phyloP scores from a whole-genome alignment of 2,113 vertebrate species.

The Lophura nycthemera region DNA sequence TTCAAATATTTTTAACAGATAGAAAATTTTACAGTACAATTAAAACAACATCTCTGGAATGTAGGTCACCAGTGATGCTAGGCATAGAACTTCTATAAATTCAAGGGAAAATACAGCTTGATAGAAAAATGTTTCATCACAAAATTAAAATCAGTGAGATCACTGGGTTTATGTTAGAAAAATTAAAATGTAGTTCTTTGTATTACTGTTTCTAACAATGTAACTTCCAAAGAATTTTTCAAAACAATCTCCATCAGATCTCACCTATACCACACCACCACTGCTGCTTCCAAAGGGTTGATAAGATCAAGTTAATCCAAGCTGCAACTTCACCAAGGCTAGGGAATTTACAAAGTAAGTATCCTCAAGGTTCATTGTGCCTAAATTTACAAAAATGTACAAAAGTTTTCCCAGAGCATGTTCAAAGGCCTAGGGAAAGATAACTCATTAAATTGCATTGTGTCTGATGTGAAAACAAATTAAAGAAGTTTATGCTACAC shows the following conservation, averaged over 20 bases:
- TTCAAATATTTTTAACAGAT: background rate
- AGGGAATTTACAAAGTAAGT: background rate
- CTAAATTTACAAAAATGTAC: background rate
- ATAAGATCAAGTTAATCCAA: background rate
- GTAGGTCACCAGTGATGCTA: background rate
- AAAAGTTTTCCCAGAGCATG: background rate
- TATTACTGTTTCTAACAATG: background rate
- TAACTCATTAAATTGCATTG: background rate
- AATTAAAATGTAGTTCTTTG: background rate
- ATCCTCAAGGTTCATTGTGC: background rate
- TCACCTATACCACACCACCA: background rate
- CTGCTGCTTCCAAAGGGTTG: background rate
- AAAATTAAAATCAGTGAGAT: background rate
- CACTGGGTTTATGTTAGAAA: background rate
- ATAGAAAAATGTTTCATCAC: background rate
- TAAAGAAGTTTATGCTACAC: background rate
- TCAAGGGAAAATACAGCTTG: background rate
- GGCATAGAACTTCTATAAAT: background rate
- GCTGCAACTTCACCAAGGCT: background rate
- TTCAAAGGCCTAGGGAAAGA: background rate
- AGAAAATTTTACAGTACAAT: background rate
- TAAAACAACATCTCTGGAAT: background rate
- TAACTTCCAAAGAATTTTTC: background rate
- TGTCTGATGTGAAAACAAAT: background rate
- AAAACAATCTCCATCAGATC: background rate